Conservation (phyloP, 2,888 invertebrate genomes). For the Tromatobia lineatoria region DNA sequence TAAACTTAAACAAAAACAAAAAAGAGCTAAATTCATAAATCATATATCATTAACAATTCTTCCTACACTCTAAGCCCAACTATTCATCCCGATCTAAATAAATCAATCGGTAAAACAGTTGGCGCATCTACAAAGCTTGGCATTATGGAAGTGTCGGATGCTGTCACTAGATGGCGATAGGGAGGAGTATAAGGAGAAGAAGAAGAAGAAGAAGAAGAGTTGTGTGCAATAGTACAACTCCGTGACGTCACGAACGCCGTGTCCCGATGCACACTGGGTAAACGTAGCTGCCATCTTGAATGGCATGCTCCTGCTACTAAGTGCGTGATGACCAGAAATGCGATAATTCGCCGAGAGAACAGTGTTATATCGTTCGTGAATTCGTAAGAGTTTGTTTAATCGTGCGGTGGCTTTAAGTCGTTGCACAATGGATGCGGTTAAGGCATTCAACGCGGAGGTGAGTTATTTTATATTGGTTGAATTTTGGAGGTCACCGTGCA, state of each 20-base stretch:
- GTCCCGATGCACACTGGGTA: slow-evolving; percentile 72
- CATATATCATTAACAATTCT: too few relatives aligned
- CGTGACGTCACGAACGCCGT: slow-evolving; percentile 70
- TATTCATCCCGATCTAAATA: too few relatives aligned
- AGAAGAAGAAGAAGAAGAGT: too few relatives aligned
- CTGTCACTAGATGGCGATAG: too few relatives aligned
- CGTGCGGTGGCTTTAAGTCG: slow-evolving; percentile 46
- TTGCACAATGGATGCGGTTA: slow-evolving; percentile 91
- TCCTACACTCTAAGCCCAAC: too few relatives aligned
- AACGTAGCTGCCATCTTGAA: slow-evolving; percentile 81
- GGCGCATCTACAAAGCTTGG: too few relatives aligned
- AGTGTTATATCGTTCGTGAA: slow-evolving; percentile 72
- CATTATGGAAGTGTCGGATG: too few relatives aligned
- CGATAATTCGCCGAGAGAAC: slow-evolving; percentile 74
- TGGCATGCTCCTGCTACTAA: slow-evolving; percentile 81
- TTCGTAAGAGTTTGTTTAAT: slow-evolving; percentile 70
- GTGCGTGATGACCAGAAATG: slow-evolving; percentile 79
- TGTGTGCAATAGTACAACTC: slow-evolving; percentile 27
- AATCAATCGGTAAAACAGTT: too few relatives aligned
- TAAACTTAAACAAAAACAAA: too few relatives aligned
- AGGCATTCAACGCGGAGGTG: slow-evolving; percentile 96
- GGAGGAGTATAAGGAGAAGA: too few relatives aligned
- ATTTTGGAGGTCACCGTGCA: slow-evolving; percentile 76
- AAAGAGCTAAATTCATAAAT: too few relatives aligned
- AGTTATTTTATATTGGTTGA: slow-evolving; percentile 72